Conservation (phyloP, 2,113 vertebrate species). For the Engystomops pustulosus region DNA sequence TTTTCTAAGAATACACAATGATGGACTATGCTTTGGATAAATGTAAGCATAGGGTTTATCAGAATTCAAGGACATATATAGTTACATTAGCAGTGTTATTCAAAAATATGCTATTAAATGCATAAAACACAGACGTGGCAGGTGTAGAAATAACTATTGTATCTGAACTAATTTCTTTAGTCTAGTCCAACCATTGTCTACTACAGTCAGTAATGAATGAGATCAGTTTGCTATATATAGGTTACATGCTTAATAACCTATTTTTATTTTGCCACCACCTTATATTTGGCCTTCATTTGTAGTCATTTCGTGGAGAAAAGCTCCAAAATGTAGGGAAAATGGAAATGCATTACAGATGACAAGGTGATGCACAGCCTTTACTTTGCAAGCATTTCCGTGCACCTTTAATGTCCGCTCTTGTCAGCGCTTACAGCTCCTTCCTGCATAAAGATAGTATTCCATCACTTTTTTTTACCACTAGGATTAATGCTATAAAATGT, state of each 20-base stretch:
- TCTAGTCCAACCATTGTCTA: too few species aligned
- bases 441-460: slow-evolving; percentile 65
- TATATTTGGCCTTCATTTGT: not conserved
- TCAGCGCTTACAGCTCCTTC: slow-evolving; percentile 52
- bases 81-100: too few species aligned
- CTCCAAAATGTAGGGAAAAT: slow-evolving; percentile 28
- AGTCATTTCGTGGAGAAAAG: not conserved
- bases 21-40: too few species aligned
- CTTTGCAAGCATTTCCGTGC: slow-evolving; percentile 19
- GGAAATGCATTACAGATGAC: slow-evolving; percentile 33
- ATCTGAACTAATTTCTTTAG: too few species aligned
- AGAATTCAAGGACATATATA: too few species aligned
- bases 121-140: too few species aligned
- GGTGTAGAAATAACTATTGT: too few species aligned
- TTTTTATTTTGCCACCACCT: not conserved
- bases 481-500: slow-evolving; percentile 82
- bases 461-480: slow-evolving; percentile 72
- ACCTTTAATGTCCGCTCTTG: slow-evolving; percentile 41
- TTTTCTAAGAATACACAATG: too few species aligned
- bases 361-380: slow-evolving; percentile 35
- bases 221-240: not conserved
- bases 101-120: too few species aligned
- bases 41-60: too few species aligned
- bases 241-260: not conserved
- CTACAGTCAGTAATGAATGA: not conserved